phyloP scores from a whole-genome alignment of 2,888 invertebrate species.

The Clanis bilineata region DNA sequence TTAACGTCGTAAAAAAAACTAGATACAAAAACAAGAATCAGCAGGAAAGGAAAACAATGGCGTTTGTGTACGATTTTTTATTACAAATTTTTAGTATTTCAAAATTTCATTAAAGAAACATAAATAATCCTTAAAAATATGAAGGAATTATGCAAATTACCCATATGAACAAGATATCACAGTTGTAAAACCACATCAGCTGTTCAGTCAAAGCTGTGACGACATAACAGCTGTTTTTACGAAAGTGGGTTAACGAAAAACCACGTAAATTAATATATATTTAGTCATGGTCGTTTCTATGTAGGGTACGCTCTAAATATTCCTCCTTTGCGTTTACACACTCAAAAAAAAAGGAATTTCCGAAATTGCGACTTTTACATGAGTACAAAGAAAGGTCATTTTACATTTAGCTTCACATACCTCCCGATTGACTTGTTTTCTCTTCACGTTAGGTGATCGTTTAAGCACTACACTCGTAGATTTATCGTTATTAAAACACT shows the following conservation, averaged over 20 bases:
- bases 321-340: background rate
- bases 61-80: no score
- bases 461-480: slow-evolving; percentile 9
- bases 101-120: background rate
- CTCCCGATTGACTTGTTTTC: slow-evolving; percentile 40
- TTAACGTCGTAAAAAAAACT: background rate
- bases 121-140: background rate
- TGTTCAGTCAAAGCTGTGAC: slow-evolving; percentile 59
- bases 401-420: slow-evolving; percentile 36
- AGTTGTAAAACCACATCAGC: slow-evolving; percentile 36
- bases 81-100: no score
- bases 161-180: background rate
- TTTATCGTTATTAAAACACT: slow-evolving; percentile 30
- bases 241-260: slow-evolving; percentile 59
- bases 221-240: slow-evolving; percentile 69
- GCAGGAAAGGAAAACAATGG: background rate
- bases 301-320: background rate
- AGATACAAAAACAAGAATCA: background rate
- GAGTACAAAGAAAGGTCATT: slow-evolving; percentile 65
- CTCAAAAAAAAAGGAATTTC: background rate
- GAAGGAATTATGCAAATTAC: background rate
- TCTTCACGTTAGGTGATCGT: slow-evolving; percentile 5
- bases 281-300: background rate
- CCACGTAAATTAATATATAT: slow-evolving; percentile 19
- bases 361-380: slow-evolving; percentile 49